Percentiles rank a stretch among this genome's conserved stretches.
Conservation (phyloP, 2,797 vertebrate species). For the Kryptopterus vitreolus region DNA sequence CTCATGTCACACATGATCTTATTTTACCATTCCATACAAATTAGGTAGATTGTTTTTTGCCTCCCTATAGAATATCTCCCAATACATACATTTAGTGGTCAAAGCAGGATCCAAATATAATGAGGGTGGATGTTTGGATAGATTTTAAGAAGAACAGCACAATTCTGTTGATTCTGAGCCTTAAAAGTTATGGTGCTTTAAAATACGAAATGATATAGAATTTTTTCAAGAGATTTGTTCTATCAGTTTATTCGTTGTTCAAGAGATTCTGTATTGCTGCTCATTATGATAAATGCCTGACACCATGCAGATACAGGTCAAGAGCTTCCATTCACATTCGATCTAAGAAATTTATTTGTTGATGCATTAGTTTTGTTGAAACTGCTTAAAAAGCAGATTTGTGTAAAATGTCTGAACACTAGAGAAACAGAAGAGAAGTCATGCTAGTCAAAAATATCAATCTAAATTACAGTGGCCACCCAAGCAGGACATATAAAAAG, state of each 20-base stretch:
- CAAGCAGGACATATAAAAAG: background rate
- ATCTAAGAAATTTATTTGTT: background rate
- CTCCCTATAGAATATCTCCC: background rate
- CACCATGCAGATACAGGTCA: background rate
- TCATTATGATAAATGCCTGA: background rate
- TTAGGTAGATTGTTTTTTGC: background rate
- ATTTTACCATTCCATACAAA: background rate
- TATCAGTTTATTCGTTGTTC: background rate
- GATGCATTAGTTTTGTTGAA: background rate
- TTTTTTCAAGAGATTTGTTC: background rate
- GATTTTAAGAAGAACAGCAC: background rate
- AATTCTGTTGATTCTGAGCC: constrained; percentile 2
- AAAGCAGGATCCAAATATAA: background rate
- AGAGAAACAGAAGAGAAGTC: background rate
- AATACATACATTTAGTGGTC: background rate
- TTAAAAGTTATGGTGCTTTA: background rate
- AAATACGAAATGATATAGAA: background rate
- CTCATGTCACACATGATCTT: background rate
- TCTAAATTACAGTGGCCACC: background rate
- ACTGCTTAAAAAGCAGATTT: background rate
- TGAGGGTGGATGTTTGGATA: background rate
- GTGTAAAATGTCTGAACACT: background rate
- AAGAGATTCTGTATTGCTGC: background rate
- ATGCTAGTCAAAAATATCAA: background rate
- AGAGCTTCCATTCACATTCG: background rate